These are phyloP conservation scores for Jaculus jaculus DNA, from an alignment of 2,113 vertebrate genomes.

Conservation along the genomic window DNA sequence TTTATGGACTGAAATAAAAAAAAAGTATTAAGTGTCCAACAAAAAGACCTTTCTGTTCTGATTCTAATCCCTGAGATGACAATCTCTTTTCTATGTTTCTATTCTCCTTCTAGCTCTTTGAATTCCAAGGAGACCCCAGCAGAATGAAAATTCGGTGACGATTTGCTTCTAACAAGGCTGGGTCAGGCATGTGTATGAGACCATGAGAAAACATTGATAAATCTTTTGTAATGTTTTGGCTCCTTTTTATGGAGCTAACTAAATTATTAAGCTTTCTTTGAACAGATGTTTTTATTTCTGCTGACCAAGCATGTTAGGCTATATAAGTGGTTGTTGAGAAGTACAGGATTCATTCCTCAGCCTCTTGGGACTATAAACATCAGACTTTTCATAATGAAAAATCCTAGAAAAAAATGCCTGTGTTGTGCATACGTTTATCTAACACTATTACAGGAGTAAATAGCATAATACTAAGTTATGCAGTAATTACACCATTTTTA, in stretches of 20 bases:
- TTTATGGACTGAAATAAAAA: conserved; percentile 56
- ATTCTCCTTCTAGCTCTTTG: not conserved
- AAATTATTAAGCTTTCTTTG: conserved; percentile 56
- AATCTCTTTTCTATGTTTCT: not conserved
- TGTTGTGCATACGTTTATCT: not conserved
- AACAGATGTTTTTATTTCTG: conserved; percentile 1
- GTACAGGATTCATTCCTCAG: not conserved
- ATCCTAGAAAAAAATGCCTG: not conserved
- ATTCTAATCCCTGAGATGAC: conserved; percentile 28
- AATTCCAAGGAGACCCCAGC: conserved; percentile 14
- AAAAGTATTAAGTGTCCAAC: not conserved
- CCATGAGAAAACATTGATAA: not conserved
- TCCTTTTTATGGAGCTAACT: conserved; percentile 29
- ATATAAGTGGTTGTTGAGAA: not conserved
- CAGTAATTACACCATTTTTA: not conserved
- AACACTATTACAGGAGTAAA: not conserved
- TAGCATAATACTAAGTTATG: not conserved
- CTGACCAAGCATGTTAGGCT: conserved; percentile 12
- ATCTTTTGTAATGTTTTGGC: not conserved
- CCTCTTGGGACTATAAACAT: not conserved
- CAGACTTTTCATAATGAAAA: conserved; percentile 30
- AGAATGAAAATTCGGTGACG: not conserved
- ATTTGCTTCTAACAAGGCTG: not conserved
- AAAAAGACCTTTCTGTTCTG: conserved; percentile 12
- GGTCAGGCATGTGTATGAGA: not conserved